These are phyloP conservation scores for Coleophora deauratella DNA, from an alignment of 2,888 invertebrate species.

Conservation along the genomic window DNA sequence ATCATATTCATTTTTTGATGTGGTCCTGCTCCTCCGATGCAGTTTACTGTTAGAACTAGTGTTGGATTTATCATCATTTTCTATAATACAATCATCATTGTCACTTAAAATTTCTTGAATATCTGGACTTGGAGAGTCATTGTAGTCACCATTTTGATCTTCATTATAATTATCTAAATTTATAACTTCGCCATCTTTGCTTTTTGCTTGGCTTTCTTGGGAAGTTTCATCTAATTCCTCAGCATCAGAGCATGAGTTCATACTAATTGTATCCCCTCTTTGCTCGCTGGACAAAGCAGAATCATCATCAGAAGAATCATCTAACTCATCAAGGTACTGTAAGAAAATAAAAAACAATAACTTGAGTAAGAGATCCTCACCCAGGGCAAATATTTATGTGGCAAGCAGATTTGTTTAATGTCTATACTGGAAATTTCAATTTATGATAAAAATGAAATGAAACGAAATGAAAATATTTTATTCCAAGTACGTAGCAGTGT, in stretches of 20 bases:
- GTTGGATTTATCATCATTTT: constrained; percentile 31
- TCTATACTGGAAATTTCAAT: too few relatives aligned
- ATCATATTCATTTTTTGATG: constrained; percentile 72
- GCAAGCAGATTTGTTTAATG: too few relatives aligned
- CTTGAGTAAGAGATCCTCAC: too few relatives aligned
- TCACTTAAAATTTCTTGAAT: constrained; percentile 58
- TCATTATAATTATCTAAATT: constrained; percentile 34
- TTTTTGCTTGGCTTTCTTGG: constrained; percentile 28
- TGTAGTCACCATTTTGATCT: constrained; percentile 33
- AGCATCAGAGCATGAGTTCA: constrained; percentile 49
- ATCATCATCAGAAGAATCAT: constrained; percentile 35
- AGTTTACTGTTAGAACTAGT: constrained; percentile 18
- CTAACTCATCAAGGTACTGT: neutral
- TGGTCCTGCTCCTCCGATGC: constrained; percentile 50
- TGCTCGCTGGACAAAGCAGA: constrained; percentile 30
- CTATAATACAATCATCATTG: constrained; percentile 62
- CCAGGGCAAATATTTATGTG: too few relatives aligned
- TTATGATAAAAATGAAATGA: too few relatives aligned
- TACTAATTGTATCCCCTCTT: constrained; percentile 50
- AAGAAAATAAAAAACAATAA: neutral
- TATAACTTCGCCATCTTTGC: constrained; percentile 33
- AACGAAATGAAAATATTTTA: too few relatives aligned
- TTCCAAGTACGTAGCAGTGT: too few relatives aligned
- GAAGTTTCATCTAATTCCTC: constrained; percentile 36
- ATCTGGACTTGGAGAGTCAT: constrained; percentile 36